These are phyloP conservation scores for Aramus guarauna DNA, from an alignment of 2,113 vertebrate species.

Conservation along the genomic window DNA sequence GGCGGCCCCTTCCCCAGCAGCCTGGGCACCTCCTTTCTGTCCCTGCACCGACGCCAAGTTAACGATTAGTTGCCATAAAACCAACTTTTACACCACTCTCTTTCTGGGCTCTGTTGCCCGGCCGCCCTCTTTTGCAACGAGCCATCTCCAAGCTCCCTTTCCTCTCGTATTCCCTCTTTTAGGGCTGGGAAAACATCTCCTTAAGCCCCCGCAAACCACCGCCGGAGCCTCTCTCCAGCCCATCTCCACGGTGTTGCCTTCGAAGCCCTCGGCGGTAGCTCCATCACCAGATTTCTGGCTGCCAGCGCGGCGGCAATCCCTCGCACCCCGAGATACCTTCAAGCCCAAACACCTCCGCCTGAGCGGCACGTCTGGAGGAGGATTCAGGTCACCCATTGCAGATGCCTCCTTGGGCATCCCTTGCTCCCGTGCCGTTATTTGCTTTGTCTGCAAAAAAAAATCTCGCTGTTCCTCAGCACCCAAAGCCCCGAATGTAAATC, in stretches of 20 bases:
- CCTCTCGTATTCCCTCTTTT: fast-evolving
- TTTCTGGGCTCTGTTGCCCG: no score
- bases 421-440: not conserved
- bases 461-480: not conserved
- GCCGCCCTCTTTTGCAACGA: not conserved
- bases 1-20: not conserved
- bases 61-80: not conserved
- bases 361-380: not conserved
- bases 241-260: fast-evolving
- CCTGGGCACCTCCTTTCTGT: not conserved
- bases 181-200: not conserved
- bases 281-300: not conserved
- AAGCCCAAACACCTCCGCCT: not conserved
- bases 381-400: not conserved
- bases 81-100: not conserved
- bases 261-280: not conserved
- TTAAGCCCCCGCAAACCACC: not conserved
- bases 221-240: not conserved
- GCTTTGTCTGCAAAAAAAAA: not conserved
- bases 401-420: not conserved
- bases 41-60: fast-evolving
- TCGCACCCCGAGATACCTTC: not conserved
- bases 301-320: not conserved
- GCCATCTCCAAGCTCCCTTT: not conserved
- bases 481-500: not conserved